Base-by-base conservation (phyloP, 2,888 invertebrate genomes). In the Noctua janthe region DNA sequence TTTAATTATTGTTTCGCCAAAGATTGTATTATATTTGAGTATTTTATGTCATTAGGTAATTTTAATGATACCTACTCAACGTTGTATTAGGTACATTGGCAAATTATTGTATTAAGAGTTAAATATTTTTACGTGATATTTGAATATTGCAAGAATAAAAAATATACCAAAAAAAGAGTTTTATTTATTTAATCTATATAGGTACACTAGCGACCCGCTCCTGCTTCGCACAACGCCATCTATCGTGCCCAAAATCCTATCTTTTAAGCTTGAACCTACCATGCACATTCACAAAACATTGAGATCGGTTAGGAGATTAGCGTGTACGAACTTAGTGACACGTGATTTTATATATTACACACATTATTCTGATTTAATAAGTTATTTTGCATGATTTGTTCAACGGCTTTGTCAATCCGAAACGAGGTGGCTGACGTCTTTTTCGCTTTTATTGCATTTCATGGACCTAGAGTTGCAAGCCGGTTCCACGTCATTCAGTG, bases 91-190 rank as follows among this genome's bases (percentile, higher is more conserved):
- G 35, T 10, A 62, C 49, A 29, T 81, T 35, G 67, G 71, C 29
- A 72, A 75, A 35, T 73, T 49, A 83, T 79, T 87, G 75, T 76
- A 83, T 78, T 83, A 77, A 80, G 66, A 87, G 80, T 83, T 89
- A 64, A 81, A 83, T 82, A 81, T 86, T 86, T 88, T 89, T 88
- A 80, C 80, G 82, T 83, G 74, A 78, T 81, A 83, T 84, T 83
- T 81, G 39, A 87, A 84, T 82, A 89, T 85, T 78, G 81, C 78
- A 89, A 84, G n/a, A 88, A 78, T 80, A 89, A 83, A 87, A 76
- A 75, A 62, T 77, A 74, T 81, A 75, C 54, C 76, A 64, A 72
- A 29, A 13, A 78, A 78, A 43, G 11, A 8, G 74, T 77, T 73
- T 76, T 80, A 73, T 82, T 85, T 67, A 67, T 79, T 82, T 51